A percentile compares a stretch with the other conserved stretches of the same genome.
phyloP scores from a whole-genome alignment of 1,140 invertebrate genomes.

The Neelides sp. region DNA sequence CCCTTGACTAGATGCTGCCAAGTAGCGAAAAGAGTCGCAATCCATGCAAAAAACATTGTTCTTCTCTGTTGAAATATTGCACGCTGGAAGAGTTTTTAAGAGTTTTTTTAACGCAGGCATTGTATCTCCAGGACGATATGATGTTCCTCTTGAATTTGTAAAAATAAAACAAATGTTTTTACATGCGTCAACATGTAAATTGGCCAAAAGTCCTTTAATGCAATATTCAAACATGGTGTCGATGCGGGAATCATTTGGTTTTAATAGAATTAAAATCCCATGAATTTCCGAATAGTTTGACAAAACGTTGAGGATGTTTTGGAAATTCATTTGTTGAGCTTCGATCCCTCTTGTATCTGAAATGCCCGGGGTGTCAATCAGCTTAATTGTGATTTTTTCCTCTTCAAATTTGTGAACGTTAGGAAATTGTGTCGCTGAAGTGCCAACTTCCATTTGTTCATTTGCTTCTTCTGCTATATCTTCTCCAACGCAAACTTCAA shows the following conservation, averaged over 20 bases:
- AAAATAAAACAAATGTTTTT: constrained; percentile 22
- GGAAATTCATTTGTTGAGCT: constrained; percentile 23
- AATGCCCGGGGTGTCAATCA: constrained; percentile 24
- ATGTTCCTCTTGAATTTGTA: constrained; percentile 16
- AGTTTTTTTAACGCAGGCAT: constrained; percentile 5
- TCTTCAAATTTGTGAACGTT: constrained; percentile 9
- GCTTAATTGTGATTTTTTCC: background rate
- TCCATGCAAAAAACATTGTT: constrained; percentile 17
- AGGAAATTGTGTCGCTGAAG: constrained; percentile 18
- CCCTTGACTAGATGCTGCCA: constrained; percentile 4
- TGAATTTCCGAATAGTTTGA: background rate
- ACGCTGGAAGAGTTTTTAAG: constrained; percentile 1
- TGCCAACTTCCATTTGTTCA: background rate
- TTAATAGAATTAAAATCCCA: constrained; percentile 28
- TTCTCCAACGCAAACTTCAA: background rate
- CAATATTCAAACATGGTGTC: constrained; percentile 28
- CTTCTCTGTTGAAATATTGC: background rate
- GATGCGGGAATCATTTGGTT: constrained; percentile 21
- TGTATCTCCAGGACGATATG: constrained; percentile 18
- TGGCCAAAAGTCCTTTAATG: constrained; percentile 27
- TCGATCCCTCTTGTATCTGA: constrained; percentile 17
- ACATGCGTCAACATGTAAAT: constrained; percentile 10
- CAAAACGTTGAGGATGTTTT: constrained; percentile 12
- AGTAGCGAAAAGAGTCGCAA: constrained; percentile 16
- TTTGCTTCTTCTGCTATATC: constrained; percentile 16